phyloP scores from a whole-genome alignment of 2,888 invertebrate genomes.

The Villa cingulata region DNA sequence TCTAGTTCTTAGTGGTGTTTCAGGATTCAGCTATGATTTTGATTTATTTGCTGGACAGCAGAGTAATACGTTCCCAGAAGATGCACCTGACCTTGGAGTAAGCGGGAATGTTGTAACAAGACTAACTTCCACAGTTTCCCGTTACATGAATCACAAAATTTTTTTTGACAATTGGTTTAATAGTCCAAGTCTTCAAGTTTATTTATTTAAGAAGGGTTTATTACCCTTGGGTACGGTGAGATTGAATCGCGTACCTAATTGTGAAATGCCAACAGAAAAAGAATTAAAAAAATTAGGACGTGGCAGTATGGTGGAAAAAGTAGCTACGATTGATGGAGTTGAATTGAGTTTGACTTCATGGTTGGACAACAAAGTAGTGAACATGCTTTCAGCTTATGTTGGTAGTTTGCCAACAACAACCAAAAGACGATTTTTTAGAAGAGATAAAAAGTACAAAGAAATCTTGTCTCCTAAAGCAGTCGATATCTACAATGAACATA shows the following conservation, averaged over 20 bases:
- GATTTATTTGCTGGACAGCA: too few species aligned
- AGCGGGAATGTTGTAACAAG: not conserved
- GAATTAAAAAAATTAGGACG: slow-evolving; percentile 11
- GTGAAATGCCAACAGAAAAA: slow-evolving; percentile 11
- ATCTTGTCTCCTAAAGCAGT: slow-evolving; percentile 9
- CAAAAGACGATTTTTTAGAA: slow-evolving; percentile 8
- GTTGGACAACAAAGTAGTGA: slow-evolving; percentile 13
- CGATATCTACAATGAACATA: not conserved
- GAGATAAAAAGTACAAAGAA: slow-evolving; percentile 11
- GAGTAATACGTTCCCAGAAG: too few species aligned
- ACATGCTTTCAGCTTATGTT: slow-evolving; percentile 11
- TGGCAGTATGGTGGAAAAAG: slow-evolving; percentile 7
- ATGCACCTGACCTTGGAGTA: too few species aligned
- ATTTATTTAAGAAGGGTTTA: slow-evolving; percentile 1
- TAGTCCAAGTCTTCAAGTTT: slow-evolving; percentile 9
- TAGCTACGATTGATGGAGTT: slow-evolving; percentile 9
- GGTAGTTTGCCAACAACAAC: slow-evolving; percentile 8
- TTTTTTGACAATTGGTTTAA: slow-evolving; percentile 5
- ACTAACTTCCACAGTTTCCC: not conserved
- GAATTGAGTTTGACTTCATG: slow-evolving; percentile 11
- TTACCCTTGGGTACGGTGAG: slow-evolving; percentile 10
- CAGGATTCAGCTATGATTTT: too few species aligned
- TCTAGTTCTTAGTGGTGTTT: too few species aligned
- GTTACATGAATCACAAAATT: not conserved
- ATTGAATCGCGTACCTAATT: slow-evolving; percentile 6